phyloP scores from a whole-genome alignment of 1,140 invertebrate genomes.

The Myzus persicae region DNA sequence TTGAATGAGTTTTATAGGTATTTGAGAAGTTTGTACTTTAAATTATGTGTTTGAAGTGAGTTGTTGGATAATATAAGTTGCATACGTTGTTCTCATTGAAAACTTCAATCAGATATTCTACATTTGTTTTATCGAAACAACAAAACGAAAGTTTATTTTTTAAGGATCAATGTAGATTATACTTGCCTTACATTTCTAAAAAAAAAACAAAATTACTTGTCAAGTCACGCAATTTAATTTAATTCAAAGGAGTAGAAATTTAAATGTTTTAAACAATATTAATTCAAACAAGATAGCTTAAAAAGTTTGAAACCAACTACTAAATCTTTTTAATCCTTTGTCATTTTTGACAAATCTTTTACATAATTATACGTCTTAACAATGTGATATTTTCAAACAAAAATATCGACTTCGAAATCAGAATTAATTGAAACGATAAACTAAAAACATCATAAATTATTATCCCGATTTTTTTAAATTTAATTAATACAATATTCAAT shows the following conservation, averaged over 20 bases:
- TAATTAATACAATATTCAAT: not conserved
- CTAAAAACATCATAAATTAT: not conserved
- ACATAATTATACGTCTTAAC: not conserved
- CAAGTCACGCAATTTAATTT: slow-evolving; percentile 14
- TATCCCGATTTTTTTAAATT: not conserved
- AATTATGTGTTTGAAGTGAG: not conserved
- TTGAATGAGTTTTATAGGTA: not conserved
- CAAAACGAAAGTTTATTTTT: not conserved
- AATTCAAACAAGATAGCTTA: not conserved
- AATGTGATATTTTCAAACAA: not conserved
- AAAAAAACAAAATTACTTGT: slow-evolving; percentile 1
- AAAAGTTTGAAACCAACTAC: not conserved
- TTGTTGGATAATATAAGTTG: not conserved
- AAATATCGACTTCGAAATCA: not conserved
- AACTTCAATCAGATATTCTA: not conserved
- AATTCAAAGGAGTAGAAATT: not conserved
- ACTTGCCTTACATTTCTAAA: not conserved
- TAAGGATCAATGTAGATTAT: not conserved
- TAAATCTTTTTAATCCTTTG: not conserved
- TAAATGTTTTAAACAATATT: slow-evolving; percentile 14
- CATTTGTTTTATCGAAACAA: not conserved
- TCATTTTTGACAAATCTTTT: not conserved
- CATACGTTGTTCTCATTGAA: not conserved
- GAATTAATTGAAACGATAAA: not conserved
- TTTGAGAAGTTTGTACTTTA: not conserved